Percentiles rank a stretch among this genome's conserved stretches.
Evolutionary conservation across 23 tunicate genomes (phyloP).

Genomic region (Halocynthia aurantium): DNA sequence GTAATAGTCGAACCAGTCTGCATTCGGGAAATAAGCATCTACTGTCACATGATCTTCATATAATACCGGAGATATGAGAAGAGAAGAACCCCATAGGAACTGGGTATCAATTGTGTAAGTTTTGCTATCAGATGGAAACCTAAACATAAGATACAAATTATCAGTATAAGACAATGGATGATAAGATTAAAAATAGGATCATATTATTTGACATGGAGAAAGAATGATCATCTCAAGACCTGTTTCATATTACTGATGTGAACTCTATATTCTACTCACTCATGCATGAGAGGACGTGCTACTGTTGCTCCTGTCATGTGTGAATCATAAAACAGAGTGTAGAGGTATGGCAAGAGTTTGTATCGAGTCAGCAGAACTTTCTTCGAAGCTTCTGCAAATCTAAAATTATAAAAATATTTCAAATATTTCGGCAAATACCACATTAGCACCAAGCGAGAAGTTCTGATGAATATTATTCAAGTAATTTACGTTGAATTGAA

Average conservation of each 20-base stretch:
- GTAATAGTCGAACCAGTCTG: constrained; percentile 81
- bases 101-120: constrained; percentile 65
- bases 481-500: constrained; percentile 3
- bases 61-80: constrained; percentile 69
- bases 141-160: not conserved
- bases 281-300: constrained; percentile 73
- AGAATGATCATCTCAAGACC: too few species aligned
- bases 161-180: not conserved
- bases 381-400: constrained; percentile 63
- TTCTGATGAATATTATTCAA: not conserved
- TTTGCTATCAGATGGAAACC: constrained; percentile 59
- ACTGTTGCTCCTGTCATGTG: constrained; percentile 68
- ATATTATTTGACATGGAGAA: too few species aligned
- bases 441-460: not conserved
- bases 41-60: constrained; percentile 44
- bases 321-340: constrained; percentile 82
- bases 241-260: too few species aligned
- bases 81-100: constrained; percentile 53
- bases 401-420: not conserved
- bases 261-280: constrained; percentile 38
- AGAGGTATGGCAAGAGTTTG: constrained; percentile 61
- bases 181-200: too few species aligned
- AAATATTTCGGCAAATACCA: not conserved
- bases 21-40: constrained; percentile 65
- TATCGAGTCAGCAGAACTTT: constrained; percentile 63